Evolutionary conservation across 2,797 vertebrate genomes (phyloP), one percentile per base, ranked within the genome.

Genomic region (Menidia menidia): DNA sequence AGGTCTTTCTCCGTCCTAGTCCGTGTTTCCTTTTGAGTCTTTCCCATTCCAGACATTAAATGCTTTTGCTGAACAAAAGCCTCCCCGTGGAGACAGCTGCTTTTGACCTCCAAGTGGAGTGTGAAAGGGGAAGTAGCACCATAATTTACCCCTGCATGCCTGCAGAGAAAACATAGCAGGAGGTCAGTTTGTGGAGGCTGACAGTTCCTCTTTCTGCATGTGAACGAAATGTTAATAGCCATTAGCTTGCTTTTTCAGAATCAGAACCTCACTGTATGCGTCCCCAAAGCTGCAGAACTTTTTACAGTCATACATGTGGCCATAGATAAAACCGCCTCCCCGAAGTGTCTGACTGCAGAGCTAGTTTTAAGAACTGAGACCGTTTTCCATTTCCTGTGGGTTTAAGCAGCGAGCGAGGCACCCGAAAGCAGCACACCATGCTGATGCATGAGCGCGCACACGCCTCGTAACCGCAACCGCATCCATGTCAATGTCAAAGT

Each of bases 371-470:
- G 84, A 85, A 77, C 47, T 60, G 79, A 77, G 87, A 75, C 77
- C 65, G 77, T 88, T 91, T 94, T 92, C 92, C 92, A 92, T 93
- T 94, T 94, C 93, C 91, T 91, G 89, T 92, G 89, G 90, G 60
- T 94, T 91, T 88, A 84, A 84, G 80, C 62, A 51, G 60, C 58
- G 15, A 87, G 73, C 61, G 8, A 43, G 64, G 69, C 69, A 83
- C 78, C 82, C 77, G 80, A 84, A 93, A 91, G 84, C 78, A 88
- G 89, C 64, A 71, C 82, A 61, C 62, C 32, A 0, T 32, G 25
- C 72, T 60, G 60, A 53, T 54, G 42, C 4, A 0, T 48, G 19
- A 31, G 6, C 25, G 45, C 44, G 0, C 3, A 13, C 57, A 54
- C 63, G 19, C 50, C 32, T 64, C 14, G 6, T 44, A 71, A 77